Conservation (phyloP, 1,140 invertebrate genomes). For the Laupala kohalensis region DNA sequence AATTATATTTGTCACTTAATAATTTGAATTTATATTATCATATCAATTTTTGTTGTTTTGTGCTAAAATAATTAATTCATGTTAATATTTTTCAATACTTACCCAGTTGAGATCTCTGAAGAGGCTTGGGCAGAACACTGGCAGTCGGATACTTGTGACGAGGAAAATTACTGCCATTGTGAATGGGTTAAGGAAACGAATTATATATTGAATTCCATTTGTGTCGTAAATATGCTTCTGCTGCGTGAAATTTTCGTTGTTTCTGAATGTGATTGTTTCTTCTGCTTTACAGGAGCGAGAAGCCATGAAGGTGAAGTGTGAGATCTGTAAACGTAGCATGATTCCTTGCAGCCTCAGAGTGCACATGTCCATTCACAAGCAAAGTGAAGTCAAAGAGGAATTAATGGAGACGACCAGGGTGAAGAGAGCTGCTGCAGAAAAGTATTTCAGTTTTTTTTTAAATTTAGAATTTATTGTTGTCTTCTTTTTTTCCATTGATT, state of each 20-base stretch:
- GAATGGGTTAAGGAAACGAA: too few relatives aligned
- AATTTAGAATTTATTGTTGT: background rate
- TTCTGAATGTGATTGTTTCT: background rate
- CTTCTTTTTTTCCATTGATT: background rate
- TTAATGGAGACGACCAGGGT: background rate
- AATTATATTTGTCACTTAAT: too few relatives aligned
- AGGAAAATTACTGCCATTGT: too few relatives aligned
- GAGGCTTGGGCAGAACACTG: too few relatives aligned
- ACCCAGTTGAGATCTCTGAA: too few relatives aligned
- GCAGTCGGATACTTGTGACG: too few relatives aligned
- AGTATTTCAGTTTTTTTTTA: background rate
- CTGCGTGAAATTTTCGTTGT: background rate
- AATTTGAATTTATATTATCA: too few relatives aligned
- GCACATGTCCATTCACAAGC: slow-evolving; percentile 29
- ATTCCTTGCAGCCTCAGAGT: slow-evolving; percentile 41
- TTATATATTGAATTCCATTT: too few relatives aligned
- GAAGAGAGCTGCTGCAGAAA: slow-evolving; percentile 12
- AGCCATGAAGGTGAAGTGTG: slow-evolving; percentile 34
- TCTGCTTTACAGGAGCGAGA: slow-evolving; percentile 33
- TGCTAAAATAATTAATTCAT: too few relatives aligned
- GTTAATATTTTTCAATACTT: too few relatives aligned
- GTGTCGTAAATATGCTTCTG: too few relatives aligned
- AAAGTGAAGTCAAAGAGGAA: slow-evolving; percentile 6
- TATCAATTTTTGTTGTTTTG: too few relatives aligned
- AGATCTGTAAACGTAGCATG: slow-evolving; percentile 37